A percentile compares a stretch with the other conserved stretches of the same genome.
Evolutionary conservation across 1,140 invertebrate genomes (phyloP).

Genomic region (Drosophila pectinifera): DNA sequence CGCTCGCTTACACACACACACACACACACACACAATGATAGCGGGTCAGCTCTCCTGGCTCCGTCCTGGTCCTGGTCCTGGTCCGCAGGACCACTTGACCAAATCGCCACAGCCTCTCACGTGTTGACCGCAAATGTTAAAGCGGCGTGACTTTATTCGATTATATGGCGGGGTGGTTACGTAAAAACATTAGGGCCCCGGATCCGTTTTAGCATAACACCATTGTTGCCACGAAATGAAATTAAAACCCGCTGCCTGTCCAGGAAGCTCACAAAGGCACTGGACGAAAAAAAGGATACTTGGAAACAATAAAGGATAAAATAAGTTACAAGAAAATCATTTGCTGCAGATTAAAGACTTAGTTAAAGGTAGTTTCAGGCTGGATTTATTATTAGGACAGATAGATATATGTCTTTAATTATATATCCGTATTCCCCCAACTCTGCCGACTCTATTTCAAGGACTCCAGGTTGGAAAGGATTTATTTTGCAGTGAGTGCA

Average conservation of each 20-base stretch:
- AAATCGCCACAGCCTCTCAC: constrained; percentile 22
- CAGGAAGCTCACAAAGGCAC: not conserved
- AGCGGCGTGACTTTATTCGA: constrained; percentile 79
- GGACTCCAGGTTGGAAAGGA: not conserved
- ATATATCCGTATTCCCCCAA: no score
- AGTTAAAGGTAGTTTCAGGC: not conserved
- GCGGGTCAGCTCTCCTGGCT: constrained; percentile 30
- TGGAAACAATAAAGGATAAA: not conserved
- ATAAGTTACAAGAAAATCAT: not conserved
- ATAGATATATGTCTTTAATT: no score
- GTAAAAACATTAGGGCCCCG: constrained; percentile 61
- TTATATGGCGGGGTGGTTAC: constrained; percentile 65
- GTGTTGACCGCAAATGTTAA: constrained; percentile 73
- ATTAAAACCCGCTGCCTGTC: constrained; percentile 60
- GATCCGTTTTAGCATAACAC: constrained; percentile 58
- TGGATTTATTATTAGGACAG: not conserved
- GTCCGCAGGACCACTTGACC: constrained; percentile 21
- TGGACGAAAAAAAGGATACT: no score
- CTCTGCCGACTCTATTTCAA: not conserved
- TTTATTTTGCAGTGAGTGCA: constrained; percentile 14
- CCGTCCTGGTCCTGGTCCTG: constrained; percentile 38
- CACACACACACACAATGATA: constrained; percentile 17
- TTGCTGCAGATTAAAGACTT: not conserved
- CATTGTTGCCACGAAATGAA: constrained; percentile 68
- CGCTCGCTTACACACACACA: constrained; percentile 4